phyloP scores from a whole-genome alignment of 2,797 vertebrate genomes.

The Gobio occitaniae region DNA sequence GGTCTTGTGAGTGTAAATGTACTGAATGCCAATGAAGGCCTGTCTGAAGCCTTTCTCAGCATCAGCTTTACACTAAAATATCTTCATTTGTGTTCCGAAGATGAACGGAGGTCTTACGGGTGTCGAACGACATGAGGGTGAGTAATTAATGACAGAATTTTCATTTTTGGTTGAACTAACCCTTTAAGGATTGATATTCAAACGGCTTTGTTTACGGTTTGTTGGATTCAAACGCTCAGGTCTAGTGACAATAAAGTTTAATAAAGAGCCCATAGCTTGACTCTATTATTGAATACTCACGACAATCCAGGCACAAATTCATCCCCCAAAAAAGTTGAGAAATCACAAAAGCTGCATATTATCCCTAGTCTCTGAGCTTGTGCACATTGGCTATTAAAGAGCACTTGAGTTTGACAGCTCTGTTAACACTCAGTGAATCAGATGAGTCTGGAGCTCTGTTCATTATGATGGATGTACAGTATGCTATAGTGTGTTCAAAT shows the following conservation, averaged over 20 bases:
- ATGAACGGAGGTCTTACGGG: no score
- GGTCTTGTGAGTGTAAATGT: no score
- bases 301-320: background rate
- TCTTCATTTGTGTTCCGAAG: no score
- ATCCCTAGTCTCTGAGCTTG: conserved; percentile 20
- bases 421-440: background rate
- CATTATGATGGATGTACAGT: background rate
- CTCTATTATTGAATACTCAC: background rate
- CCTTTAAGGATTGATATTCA: no score
- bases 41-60: no score
- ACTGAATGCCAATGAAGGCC: no score
- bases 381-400: background rate
- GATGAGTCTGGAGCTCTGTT: background rate
- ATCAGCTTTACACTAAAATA: no score
- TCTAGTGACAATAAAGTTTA: background rate
- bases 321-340: background rate
- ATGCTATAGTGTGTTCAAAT: background rate
- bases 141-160: no score
- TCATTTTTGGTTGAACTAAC: no score
- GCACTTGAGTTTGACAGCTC: background rate
- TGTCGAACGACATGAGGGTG: no score
- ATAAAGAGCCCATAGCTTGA: background rate
- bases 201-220: no score
- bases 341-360: conserved; percentile 12
- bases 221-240: no score